Evolutionary conservation across 2,113 vertebrate genomes (phyloP), one percentile per base, ranked within the genome.

Genomic region (Apodemus speciosus): DNA sequence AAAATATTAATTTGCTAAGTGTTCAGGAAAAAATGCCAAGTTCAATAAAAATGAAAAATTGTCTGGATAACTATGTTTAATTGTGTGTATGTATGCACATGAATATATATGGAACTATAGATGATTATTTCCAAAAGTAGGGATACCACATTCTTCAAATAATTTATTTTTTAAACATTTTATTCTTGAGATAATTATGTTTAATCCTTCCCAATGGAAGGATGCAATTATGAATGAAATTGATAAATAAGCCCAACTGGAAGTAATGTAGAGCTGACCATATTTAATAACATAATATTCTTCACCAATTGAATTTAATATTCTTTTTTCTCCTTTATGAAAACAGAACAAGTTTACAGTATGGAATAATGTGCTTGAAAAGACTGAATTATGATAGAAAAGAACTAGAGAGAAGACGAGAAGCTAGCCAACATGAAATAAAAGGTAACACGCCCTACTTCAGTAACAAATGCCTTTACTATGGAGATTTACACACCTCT

Each of bases 281-380:
- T 51, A 35, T 14, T 89, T 80, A 62, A 85, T 79, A 35, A 81
- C 71, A 72, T 40, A 84, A 77, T 2, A 77, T 80, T 73, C n/a
- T 43, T 89, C 68, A 81, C 35, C 35, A 94, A 40, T 13, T 89
- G 60, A 94, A 68, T 83, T 93, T 69, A 81, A 38, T 89, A 1
- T 38, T 38, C 62, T 89, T 0, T 88, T 60, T 97, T 96, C 93
- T 97, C 96, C 68, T 97, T 91, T 72, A 96, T 84, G 88, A 96
- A 95, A 96, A 97, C 97, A 99, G 99, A 98, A 99, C 99, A 98
- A 99, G 99, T 99, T 99, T 99, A 98, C 99, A 99, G 77, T 99
- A 99, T 90, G 99, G 99, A 87, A 99, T 99, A 97, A 99, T 99
- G 99, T 98, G 99, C 98, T 99, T 99, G 98, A 99, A 99, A 98